Conservation (phyloP, 2,113 vertebrate species). For the Reinhardtius hippoglossoides region DNA sequence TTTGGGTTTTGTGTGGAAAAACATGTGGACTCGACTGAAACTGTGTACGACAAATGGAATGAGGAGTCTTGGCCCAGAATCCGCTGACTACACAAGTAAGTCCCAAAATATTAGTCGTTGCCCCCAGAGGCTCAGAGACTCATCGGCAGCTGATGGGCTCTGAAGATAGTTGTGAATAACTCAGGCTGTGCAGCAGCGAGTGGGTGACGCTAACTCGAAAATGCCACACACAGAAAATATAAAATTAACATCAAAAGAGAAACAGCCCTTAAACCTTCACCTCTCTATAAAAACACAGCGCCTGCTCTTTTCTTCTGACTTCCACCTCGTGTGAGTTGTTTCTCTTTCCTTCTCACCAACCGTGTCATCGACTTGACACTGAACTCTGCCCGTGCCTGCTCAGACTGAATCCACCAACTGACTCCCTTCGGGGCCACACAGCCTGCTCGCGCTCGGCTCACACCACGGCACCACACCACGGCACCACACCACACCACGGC, state of each 20-base stretch:
- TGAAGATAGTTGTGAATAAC: neutral
- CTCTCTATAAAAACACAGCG: neutral
- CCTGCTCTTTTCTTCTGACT: neutral
- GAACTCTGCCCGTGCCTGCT: conserved; percentile 10
- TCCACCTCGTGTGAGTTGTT: neutral
- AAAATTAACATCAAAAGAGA: conserved; percentile 5
- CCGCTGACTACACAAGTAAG: too few relatives aligned
- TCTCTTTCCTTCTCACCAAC: conserved; percentile 9
- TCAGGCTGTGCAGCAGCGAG: neutral
- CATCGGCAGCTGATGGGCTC: too few relatives aligned
- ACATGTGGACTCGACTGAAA: too few relatives aligned
- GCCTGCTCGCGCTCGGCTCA: neutral
- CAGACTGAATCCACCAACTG: neutral
- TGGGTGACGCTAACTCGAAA: neutral
- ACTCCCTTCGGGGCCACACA: neutral
- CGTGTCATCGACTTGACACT: neutral
- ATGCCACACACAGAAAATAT: neutral
- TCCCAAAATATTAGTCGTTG: too few relatives aligned
- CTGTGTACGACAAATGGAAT: too few relatives aligned
- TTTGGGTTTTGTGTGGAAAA: too few relatives aligned
- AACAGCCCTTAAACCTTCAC: neutral
- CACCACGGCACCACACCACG: too few relatives aligned
- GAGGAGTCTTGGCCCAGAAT: too few relatives aligned
- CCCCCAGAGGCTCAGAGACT: too few relatives aligned
- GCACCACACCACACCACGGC: neutral